Percentiles rank a stretch among this genome's conserved stretches.
Evolutionary conservation across 2,113 vertebrate genomes (phyloP).

Genomic region (Passer domesticus): DNA sequence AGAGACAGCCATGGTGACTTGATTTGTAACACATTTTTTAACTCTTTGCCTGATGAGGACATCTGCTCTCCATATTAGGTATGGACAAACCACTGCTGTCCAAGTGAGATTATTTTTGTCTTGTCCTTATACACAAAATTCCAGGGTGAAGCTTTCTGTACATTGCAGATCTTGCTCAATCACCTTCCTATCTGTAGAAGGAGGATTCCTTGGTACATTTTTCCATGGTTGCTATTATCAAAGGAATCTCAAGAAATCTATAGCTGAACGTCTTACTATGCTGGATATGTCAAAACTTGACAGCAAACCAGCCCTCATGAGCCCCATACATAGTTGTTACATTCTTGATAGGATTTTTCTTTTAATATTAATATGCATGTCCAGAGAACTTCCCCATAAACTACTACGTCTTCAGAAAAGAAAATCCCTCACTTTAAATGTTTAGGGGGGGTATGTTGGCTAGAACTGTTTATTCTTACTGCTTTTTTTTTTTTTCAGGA

Average conservation of each 20-base stretch:
- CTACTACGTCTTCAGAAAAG: neutral
- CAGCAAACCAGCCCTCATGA: neutral
- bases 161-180: neutral
- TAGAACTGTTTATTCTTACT: neutral
- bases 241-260: neutral
- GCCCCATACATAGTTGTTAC: neutral
- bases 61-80: fast-evolving
- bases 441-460: neutral
- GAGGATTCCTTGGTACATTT: neutral
- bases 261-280: neutral
- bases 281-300: neutral
- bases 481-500: neutral
- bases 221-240: neutral
- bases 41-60: neutral
- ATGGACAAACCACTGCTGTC: too few species aligned
- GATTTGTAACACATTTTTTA: neutral
- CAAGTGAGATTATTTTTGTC: neutral
- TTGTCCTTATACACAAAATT: neutral
- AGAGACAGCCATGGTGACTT: fast-evolving
- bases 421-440: neutral
- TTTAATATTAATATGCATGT: fast-evolving
- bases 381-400: neutral
- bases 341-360: neutral
- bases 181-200: fast-evolving
- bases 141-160: neutral